Percentiles rank a stretch among this genome's conserved stretches.
phyloP scores from a whole-genome alignment of 2,888 invertebrate genomes.

The Eupithecia inturbata region DNA sequence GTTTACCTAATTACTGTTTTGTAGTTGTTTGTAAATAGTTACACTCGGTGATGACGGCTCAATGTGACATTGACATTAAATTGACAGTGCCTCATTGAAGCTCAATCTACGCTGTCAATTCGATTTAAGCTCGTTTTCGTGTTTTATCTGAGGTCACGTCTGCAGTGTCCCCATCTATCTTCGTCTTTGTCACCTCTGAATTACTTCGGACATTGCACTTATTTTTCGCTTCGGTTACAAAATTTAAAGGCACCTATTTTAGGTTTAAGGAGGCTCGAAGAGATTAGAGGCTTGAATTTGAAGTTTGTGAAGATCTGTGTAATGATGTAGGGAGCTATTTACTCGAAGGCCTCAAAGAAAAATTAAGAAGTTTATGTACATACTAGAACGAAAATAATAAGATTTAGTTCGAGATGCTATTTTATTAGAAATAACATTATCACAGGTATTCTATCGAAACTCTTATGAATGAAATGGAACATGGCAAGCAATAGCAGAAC shows the following conservation, averaged over 20 bases:
- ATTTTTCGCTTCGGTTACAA: conserved; percentile 18
- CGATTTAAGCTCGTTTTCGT: conserved; percentile 33
- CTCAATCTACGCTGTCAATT: conserved; percentile 35
- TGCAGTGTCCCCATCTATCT: conserved; percentile 33
- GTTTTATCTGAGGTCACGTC: conserved; percentile 42
- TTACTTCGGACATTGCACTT: conserved; percentile 34
- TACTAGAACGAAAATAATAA: neutral
- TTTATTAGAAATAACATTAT: neutral
- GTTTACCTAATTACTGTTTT: no score
- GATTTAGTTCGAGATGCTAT: neutral
- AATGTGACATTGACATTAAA: conserved; percentile 20
- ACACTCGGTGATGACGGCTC: neutral
- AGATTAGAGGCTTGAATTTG: neutral
- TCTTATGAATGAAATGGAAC: no score
- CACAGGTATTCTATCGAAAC: no score
- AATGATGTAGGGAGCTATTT: neutral
- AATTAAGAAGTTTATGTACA: neutral
- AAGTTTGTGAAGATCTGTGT: neutral
- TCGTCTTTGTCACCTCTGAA: conserved; percentile 40
- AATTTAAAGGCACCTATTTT: conserved; percentile 20
- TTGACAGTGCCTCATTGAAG: conserved; percentile 20
- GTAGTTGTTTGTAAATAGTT: neutral
- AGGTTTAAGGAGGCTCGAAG: neutral
- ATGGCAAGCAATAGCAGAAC: no score
- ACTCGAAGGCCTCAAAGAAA: neutral